A percentile compares a stretch with the other conserved stretches of the same genome.
phyloP scores from a whole-genome alignment of 2,113 vertebrate genomes.

The Gopherus evgoodei region DNA sequence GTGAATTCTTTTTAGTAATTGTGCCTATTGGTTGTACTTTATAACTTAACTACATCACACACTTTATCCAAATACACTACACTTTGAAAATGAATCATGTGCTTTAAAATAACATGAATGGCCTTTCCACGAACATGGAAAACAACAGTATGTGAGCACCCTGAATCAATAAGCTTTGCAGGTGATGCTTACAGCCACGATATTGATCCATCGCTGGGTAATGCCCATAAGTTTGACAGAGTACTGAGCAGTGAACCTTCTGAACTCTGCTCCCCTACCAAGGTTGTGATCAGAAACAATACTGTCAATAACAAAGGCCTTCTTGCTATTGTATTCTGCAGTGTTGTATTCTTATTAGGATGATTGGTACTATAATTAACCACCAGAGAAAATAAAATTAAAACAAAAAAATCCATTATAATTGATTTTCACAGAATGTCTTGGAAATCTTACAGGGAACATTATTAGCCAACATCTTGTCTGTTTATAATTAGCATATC shows the following conservation, averaged over 20 bases:
- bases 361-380: conserved; percentile 24
- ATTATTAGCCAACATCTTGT: conserved; percentile 43
- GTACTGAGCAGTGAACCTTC: neutral
- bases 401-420: conserved; percentile 49
- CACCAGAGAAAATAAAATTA: conserved; percentile 14
- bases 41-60: neutral
- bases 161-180: neutral
- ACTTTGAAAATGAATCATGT: neutral
- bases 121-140: neutral
- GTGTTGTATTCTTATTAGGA: neutral
- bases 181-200: neutral
- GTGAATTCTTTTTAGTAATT: neutral
- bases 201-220: neutral
- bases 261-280: neutral
- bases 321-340: neutral
- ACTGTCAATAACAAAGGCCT: neutral
- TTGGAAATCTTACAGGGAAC: conserved; percentile 51
- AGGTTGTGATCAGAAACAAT: neutral
- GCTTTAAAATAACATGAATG: neutral
- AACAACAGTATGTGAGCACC: neutral
- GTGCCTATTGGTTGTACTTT: neutral
- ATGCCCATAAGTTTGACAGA: neutral
- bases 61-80: rapidly evolving
- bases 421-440: conserved; percentile 63
- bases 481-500: conserved; percentile 68